phyloP scores from a whole-genome alignment of 2,113 vertebrate genomes.

The Pteruthius melanotis region DNA sequence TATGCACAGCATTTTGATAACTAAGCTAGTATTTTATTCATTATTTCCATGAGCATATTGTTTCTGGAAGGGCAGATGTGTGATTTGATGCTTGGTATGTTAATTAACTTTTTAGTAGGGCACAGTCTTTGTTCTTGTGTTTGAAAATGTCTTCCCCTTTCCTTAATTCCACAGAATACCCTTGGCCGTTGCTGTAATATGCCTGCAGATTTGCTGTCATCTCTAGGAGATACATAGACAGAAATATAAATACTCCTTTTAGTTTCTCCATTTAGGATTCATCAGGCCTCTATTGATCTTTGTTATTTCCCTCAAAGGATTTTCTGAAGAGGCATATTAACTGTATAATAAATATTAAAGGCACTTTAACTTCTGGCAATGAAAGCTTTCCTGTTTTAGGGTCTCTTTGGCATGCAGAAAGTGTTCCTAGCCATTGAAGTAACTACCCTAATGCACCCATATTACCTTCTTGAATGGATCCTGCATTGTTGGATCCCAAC shows the following conservation, averaged over 20 bases:
- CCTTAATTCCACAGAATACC: not conserved
- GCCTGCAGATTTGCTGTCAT: constrained; percentile 6
- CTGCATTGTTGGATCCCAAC: not conserved
- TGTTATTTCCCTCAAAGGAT: constrained; percentile 56
- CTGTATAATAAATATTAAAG: constrained; percentile 67
- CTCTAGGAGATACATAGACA: constrained; percentile 28
- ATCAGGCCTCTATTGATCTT: constrained; percentile 57
- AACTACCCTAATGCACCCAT: not conserved
- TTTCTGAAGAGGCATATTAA: constrained; percentile 59
- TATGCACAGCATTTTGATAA: not conserved
- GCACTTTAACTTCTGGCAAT: constrained; percentile 51
- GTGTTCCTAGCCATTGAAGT: not conserved
- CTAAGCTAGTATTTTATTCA: not conserved
- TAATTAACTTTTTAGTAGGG: not conserved
- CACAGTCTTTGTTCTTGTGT: not conserved
- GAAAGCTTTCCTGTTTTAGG: constrained; percentile 8
- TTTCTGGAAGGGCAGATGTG: not conserved
- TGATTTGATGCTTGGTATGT: not conserved
- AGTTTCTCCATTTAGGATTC: constrained; percentile 61
- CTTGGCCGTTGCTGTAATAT: not conserved
- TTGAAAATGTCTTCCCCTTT: not conserved
- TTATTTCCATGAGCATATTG: not conserved
- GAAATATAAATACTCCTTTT: constrained; percentile 68
- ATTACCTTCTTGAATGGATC: not conserved
- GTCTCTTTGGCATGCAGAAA: not conserved